Conservation (phyloP, 2,797 vertebrate genomes). For the Buceros bicornis region DNA sequence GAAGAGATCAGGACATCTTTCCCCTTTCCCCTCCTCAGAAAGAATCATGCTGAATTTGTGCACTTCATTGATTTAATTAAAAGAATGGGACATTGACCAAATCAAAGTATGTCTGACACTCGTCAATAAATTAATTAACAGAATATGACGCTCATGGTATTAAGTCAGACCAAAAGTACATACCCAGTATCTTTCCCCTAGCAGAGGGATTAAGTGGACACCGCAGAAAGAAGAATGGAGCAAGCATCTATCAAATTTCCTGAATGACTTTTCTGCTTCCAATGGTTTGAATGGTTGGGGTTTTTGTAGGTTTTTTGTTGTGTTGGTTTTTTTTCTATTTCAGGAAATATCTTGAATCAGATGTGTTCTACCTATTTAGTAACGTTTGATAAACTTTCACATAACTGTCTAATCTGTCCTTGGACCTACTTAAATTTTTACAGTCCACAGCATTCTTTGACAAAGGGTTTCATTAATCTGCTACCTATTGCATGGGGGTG, state of each 20-base stretch:
- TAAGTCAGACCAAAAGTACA: not conserved
- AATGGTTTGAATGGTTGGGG: too few relatives aligned
- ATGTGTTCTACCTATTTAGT: not conserved
- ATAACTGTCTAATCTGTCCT: not conserved
- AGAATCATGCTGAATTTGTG: not conserved
- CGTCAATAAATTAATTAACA: not conserved
- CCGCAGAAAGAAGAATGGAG: not conserved
- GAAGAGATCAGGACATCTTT: not conserved
- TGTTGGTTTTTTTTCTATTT: not conserved
- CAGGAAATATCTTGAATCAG: not conserved
- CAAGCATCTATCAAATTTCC: not conserved
- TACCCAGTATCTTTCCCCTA: not conserved
- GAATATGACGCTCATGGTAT: not conserved
- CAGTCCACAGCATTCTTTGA: not conserved
- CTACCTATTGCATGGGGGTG: accelerated
- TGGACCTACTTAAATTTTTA: not conserved
- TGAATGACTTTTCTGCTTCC: not conserved
- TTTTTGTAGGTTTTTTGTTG: too few relatives aligned
- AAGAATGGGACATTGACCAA: not conserved
- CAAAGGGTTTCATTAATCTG: not conserved
- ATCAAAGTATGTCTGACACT: not conserved
- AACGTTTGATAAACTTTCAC: not conserved
- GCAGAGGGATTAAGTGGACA: not conserved
- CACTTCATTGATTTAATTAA: not conserved
- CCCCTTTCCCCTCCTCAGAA: not conserved